Evolutionary conservation across 1,140 invertebrate genomes (phyloP).

Genomic region (Luehdorfia chinensis): DNA sequence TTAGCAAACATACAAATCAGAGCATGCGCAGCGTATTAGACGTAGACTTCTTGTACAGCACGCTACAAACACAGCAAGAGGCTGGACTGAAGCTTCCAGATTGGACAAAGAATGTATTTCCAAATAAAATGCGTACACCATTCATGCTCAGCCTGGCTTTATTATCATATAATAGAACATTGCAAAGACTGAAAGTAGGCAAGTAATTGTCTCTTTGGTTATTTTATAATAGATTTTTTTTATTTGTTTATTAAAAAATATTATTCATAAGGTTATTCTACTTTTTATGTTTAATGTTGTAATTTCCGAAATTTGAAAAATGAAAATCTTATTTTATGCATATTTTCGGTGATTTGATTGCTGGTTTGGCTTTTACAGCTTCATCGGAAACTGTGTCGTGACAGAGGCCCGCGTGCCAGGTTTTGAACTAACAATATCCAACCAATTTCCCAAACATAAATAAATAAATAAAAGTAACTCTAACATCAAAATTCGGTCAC

Average conservation of each 20-base stretch:
- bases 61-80: constrained; percentile 83
- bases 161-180: constrained; percentile 82
- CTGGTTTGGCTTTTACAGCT: too few relatives aligned
- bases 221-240: not conserved
- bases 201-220: constrained; percentile 21
- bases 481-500: too few relatives aligned
- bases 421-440: too few relatives aligned
- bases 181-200: constrained; percentile 86
- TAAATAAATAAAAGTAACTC: too few relatives aligned
- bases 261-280: too few relatives aligned
- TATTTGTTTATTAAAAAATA: not conserved
- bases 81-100: constrained; percentile 82
- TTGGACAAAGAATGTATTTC: constrained; percentile 85
- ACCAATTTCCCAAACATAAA: too few relatives aligned
- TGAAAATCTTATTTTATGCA: too few relatives aligned
- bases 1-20: constrained; percentile 82
- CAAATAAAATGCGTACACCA: constrained; percentile 81
- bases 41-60: constrained; percentile 86
- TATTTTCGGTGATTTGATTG: too few relatives aligned
- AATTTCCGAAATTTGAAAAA: too few relatives aligned
- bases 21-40: constrained; percentile 80
- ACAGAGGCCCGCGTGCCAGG: too few relatives aligned
- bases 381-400: too few relatives aligned
- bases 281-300: too few relatives aligned
- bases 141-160: constrained; percentile 83